Percentiles rank a stretch among this genome's conserved stretches.
Conservation (phyloP, 2,113 vertebrate species). For the Trinectes maculatus region DNA sequence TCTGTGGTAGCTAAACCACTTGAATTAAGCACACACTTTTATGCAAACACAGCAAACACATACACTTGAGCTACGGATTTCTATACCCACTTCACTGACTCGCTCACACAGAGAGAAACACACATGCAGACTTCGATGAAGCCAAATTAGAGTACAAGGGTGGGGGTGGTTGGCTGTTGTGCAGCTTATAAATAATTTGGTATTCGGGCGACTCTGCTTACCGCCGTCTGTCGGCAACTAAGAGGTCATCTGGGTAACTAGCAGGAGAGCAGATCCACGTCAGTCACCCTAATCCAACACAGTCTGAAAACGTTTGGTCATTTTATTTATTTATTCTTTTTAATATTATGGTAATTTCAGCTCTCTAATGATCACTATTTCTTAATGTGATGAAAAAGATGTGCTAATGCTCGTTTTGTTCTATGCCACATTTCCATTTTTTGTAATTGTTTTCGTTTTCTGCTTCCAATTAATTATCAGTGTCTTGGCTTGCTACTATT, state of each 20-base stretch:
- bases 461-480: background rate
- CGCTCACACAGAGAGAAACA: slow-evolving; percentile 33
- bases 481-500: slow-evolving; percentile 2
- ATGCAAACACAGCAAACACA: slow-evolving; percentile 35
- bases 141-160: slow-evolving; percentile 65
- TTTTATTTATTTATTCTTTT: background rate
- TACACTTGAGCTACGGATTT: slow-evolving; percentile 21
- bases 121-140: slow-evolving; percentile 49
- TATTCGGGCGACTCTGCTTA: slow-evolving; percentile 68
- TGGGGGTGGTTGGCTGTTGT: slow-evolving; percentile 60
- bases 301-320: background rate
- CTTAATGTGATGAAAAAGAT: background rate
- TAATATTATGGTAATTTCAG: background rate
- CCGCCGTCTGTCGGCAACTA: slow-evolving; percentile 64
- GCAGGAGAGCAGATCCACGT: slow-evolving; percentile 55
- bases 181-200: slow-evolving; percentile 76
- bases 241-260: slow-evolving; percentile 71
- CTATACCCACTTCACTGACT: slow-evolving; percentile 17
- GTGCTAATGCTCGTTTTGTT: background rate
- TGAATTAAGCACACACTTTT: slow-evolving; percentile 33
- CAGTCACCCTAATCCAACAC: slow-evolving; percentile 40
- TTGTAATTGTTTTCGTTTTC: background rate
- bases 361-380: background rate
- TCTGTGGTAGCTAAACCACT: slow-evolving; percentile 29
- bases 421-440: background rate